Base-by-base conservation (phyloP, 2,888 invertebrate genomes). In the Dynastes hyllus region DNA sequence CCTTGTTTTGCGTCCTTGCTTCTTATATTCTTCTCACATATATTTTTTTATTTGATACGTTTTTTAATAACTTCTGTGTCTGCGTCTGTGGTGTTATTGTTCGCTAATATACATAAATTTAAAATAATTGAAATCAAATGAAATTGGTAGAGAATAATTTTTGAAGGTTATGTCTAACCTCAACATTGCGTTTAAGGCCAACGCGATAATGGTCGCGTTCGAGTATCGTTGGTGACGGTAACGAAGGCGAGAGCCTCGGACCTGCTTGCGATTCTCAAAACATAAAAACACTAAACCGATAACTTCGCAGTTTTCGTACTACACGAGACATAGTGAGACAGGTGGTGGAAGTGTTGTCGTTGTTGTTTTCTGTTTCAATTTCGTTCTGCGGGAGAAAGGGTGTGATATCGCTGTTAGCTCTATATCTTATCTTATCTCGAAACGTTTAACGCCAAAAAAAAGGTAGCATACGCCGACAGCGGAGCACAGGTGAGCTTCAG, bases 401-500 rank as follows among this genome's bases (percentile, higher is more conserved):
- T 22, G 22, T 22, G 22, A 22, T 22, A 22, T 22, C 22, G 22
- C 22, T 22, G 22, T 22, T 22, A 22, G 22, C 0, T 22, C 22
- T 40, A 45, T 70, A 70, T 79, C 79, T 78, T 80, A 78, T 80
- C 80, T 77, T 66, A 77, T 71, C 77, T 22, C 50, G 32, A 32
- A 70, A 58, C 53, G 45, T 8, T 37, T 6, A 37, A 6, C 37
- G 37, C 37, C 4, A 37, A 8, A 45, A 45, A 45, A 58, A 77
- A 58, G 45, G 45, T 40, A 75, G 40, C 22, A n/a, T 61, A 76
- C 70, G 16, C 55, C n/a, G 13, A 37, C 71, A 67, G 53, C 27
- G n/a, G 71, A 65, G 76, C 76, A 70, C 80, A 80, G 80, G 80
- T 80, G 80, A 71, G 78, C 27, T 16, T 67, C 8, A 27, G 8